Evolutionary conservation across 2,888 invertebrate genomes (phyloP), one percentile per base, ranked within the genome.

Genomic region (Pseudolycoriella hygida): DNA sequence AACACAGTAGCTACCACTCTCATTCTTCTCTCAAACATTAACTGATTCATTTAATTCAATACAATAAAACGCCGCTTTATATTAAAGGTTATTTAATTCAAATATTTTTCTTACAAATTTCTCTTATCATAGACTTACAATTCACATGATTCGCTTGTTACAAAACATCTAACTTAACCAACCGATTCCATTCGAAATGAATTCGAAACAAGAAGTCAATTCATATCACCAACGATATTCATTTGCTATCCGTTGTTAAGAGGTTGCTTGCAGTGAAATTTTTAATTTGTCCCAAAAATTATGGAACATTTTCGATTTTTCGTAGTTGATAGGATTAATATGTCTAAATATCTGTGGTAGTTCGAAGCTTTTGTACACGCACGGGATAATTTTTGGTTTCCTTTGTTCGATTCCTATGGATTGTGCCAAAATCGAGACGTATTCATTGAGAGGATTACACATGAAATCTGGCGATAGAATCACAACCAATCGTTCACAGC

Each of bases 381-480:
- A 74, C 1, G 85, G 85, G 42, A 84, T 71, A 45, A 85, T 74
- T 65, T 80, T 81, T 42, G 77, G 66, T 46, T 69, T 60, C 17
- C 67, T 59, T 53, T 69, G 66, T 51, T 73, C 81, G 73, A 90
- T 84, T 53, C 81, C 80, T 39, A 82, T 64, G 5, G 82, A 80
- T 59, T 85, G 84, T 12, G 87, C 86, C 59, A 80, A 85, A 50
- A 78, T 80, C 12, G 81, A 71, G 55, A 83, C 81, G 64, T 84
- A 92, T 45, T 73, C 73, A 57, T 86, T 85, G 15, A 76, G 80
- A 0, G 75, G 65, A 58, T 85, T 86, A 52, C 72, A 64, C 2
- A 85, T 63, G 62, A 89, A 87, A 48, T 75, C 76, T 0, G 80
- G 76, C 0, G 90, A 86, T 51, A 86, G 67, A 46, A 93, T 73